Evolutionary conservation across 2,113 vertebrate species (phyloP), one percentile per base, ranked within the genome.

Genomic region (Cairina moschata): DNA sequence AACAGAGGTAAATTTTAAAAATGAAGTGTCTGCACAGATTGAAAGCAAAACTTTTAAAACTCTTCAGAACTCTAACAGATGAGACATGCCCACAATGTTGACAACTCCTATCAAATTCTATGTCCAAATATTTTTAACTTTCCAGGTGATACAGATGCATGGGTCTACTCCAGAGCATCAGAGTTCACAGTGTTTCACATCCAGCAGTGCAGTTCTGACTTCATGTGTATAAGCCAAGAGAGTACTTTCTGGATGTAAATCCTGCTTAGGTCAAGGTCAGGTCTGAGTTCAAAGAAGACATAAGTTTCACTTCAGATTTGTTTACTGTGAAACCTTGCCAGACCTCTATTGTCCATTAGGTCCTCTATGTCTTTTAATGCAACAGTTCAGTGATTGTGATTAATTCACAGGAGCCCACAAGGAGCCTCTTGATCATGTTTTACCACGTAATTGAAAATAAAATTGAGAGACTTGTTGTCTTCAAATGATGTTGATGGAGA

Each of bases 1-100:
- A 85, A 62, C 46, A 46, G 76, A 91, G 81, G 77, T 83, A 66
- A 92, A 95, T 68, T 93, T 92, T 87, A 46, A 92, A 95, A 89
- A 66, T 32, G 2, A 82, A 84, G n/a, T 23, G 44, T 66, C 50
- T 91, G 17, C 71, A 92, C 44, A 89, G 63, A 95, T 46, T 59
- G 77, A 93, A 91, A 96, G 59, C n/a, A 88, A 93, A 92, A 75
- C 62, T 91, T 88, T 34, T 62, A 23, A 88, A 92, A 83, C 34
- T 88, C 13, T 36, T 94, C 42, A 66, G 58, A 84, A 67, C 32
- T 84, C 46, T 58, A 71, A 81, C 21, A 77, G 54, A 73, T 72
- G 54, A 90, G 54, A 48, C 9, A 44, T 69, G 63, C 15, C 31
- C 62, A 31, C 71, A 44, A 84, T 50, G 17, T 13, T 66, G 28